Conservation (phyloP, 2,113 vertebrate species). For the Physeter macrocephalus region DNA sequence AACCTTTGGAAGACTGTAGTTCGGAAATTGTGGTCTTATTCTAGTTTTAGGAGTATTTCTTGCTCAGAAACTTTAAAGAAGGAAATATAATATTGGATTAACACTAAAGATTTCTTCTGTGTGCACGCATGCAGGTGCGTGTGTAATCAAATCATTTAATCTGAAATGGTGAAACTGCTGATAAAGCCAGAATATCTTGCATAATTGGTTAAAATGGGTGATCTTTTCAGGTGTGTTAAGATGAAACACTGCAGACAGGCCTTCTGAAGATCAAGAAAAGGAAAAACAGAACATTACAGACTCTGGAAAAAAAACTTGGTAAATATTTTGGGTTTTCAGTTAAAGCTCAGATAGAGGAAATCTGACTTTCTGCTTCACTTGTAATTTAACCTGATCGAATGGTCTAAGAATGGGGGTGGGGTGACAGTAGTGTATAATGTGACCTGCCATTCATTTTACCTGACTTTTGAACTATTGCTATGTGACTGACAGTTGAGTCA, state of each 20-base stretch:
- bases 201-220: constrained; percentile 31
- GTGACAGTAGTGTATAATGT: neutral
- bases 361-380: neutral
- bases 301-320: neutral
- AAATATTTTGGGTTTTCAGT: constrained; percentile 38
- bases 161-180: neutral
- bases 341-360: neutral
- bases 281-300: constrained; percentile 10
- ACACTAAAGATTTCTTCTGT: neutral
- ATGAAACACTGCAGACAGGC: constrained; percentile 34
- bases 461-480: neutral
- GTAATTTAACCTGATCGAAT: neutral
- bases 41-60: neutral
- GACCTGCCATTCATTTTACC: neutral
- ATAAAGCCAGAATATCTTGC: neutral
- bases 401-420: neutral
- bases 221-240: constrained; percentile 51
- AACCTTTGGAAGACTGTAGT: neutral
- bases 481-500: neutral
- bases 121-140: neutral
- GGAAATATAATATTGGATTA: neutral
- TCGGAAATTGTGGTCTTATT: neutral
- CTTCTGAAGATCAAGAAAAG: constrained; percentile 45
- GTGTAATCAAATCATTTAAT: neutral
- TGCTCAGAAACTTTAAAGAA: constrained; percentile 1